These are phyloP conservation scores for Keiferia lycopersicella DNA, from an alignment of 2,888 invertebrate species.

Conservation along the genomic window DNA sequence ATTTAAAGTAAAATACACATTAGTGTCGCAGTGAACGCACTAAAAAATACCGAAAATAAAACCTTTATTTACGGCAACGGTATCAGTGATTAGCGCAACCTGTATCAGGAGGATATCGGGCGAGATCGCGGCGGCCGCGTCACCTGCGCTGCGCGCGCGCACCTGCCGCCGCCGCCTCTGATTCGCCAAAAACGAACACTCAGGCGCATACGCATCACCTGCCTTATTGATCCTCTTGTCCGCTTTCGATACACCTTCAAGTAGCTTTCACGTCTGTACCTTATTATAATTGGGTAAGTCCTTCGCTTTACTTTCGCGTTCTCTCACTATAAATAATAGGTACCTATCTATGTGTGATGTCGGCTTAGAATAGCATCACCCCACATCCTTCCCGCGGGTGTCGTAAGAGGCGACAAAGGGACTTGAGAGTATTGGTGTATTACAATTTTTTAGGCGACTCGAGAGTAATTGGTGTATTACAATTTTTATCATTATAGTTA, in stretches of 20 bases:
- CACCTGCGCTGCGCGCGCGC: slow-evolving; percentile 27
- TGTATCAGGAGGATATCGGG: slow-evolving; percentile 26
- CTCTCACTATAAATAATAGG: no score
- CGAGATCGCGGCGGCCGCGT: slow-evolving; percentile 27
- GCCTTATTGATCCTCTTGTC: slow-evolving; percentile 24
- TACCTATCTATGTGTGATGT: no score
- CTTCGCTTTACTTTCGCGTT: neutral
- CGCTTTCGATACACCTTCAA: slow-evolving; percentile 3
- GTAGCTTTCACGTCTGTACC: neutral
- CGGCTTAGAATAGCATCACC: no score
- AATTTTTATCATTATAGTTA: no score
- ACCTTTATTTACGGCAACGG: neutral
- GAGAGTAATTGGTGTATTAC: no score
- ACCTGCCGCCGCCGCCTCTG: slow-evolving; percentile 28
- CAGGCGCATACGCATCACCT: slow-evolving; percentile 26
- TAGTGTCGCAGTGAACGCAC: neutral
- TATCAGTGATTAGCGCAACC: slow-evolving; percentile 7
- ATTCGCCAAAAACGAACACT: slow-evolving; percentile 32
- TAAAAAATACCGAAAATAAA: neutral
- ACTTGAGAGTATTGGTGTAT: no score
- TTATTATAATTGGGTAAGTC: no score
- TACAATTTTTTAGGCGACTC: no score
- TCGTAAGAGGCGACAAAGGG: no score
- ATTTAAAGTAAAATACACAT: no score
- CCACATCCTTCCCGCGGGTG: no score